Conservation (phyloP, 1,140 invertebrate genomes). For the Nebria ingens region DNA sequence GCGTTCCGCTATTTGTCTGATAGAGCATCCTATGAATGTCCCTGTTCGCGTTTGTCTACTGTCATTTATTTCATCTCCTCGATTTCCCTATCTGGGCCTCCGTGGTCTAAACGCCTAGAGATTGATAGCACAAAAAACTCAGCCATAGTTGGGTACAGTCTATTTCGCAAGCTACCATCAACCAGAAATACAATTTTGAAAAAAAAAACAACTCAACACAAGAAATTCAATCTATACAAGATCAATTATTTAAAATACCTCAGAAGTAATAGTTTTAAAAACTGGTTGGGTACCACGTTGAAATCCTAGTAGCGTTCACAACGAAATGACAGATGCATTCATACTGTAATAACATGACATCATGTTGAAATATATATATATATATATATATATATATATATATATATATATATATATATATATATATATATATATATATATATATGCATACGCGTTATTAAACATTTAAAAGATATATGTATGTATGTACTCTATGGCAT, state of each 20-base stretch:
- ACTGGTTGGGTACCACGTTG: neutral
- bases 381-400: no score
- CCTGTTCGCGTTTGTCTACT: neutral
- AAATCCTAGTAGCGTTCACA: neutral
- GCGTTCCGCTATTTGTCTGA: neutral
- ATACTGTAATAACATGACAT: slow-evolving; percentile 6
- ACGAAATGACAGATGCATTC: slow-evolving; percentile 6
- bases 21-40: no score
- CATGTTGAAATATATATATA: neutral
- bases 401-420: no score
- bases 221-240: no score
- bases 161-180: no score
- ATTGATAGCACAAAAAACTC: neutral
- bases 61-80: neutral
- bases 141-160: no score
- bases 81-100: neutral
- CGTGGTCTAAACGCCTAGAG: neutral
- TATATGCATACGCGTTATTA: slow-evolving; percentile 3
- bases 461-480: slow-evolving; percentile 6
- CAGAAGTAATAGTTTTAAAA: no score
- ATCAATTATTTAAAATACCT: no score
- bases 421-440: no score
- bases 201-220: no score
- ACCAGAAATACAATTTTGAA: no score
- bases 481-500: no score